phyloP scores from a whole-genome alignment of 2,797 vertebrate genomes.

The Myoxocephalus aenaeus region DNA sequence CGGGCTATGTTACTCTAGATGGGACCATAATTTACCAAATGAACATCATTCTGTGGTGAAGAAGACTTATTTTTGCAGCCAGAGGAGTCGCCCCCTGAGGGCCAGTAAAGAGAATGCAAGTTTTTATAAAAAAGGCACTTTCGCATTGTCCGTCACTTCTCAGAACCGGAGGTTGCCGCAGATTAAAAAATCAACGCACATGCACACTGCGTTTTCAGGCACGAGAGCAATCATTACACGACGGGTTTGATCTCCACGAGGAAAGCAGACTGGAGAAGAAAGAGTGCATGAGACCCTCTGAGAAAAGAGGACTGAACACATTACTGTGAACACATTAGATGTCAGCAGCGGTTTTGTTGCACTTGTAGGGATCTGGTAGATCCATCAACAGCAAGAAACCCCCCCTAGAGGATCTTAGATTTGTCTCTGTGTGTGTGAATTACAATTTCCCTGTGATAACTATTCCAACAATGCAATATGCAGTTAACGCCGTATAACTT shows the following conservation, averaged over 20 bases:
- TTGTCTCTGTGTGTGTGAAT: background rate
- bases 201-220: too few relatives aligned
- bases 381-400: conserved; percentile 3
- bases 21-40: too few relatives aligned
- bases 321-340: conserved; percentile 23
- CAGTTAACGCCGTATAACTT: conserved; percentile 13
- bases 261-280: background rate
- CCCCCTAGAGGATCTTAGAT: background rate
- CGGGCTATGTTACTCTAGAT: too few relatives aligned
- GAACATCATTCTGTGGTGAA: too few relatives aligned
- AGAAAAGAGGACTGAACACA: conserved; percentile 35
- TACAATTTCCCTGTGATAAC: conserved; percentile 19
- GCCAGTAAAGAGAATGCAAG: too few relatives aligned
- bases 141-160: background rate
- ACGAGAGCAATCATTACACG: background rate
- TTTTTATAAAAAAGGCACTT: background rate
- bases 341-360: background rate
- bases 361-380: conserved; percentile 4
- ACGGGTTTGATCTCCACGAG: conserved; percentile 9
- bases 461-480: conserved; percentile 14
- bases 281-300: background rate
- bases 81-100: too few relatives aligned
- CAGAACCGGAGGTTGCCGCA: background rate
- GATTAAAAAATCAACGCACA: background rate
- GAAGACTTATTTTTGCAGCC: too few relatives aligned